phyloP scores from a whole-genome alignment of 37 sponge, comb jelly and placozoan genomes.

The Aphrocallistes beatrix region DNA sequence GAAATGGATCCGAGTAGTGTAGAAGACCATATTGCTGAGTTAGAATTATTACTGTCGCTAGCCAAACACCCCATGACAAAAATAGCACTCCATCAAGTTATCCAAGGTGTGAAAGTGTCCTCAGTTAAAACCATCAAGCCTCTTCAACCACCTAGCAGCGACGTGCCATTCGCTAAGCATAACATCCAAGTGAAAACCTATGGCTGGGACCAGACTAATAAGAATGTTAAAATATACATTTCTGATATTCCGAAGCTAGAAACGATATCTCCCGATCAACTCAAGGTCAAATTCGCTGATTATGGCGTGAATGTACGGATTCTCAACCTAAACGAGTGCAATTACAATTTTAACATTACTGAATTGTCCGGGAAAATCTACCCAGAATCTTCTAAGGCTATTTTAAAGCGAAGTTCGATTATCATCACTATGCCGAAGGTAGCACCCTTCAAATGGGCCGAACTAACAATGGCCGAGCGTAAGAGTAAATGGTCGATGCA shows the following conservation, averaged over 20 bases:
- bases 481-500: slow-evolving; percentile 50
- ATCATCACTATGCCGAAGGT: slow-evolving; percentile 44
- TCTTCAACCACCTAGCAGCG: neutral
- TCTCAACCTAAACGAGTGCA: neutral
- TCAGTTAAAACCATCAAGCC: neutral
- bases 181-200: neutral
- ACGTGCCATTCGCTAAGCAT: neutral
- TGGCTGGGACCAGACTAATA: slow-evolving; percentile 87
- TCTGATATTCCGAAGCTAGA: slow-evolving; percentile 46
- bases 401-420: slow-evolving; percentile 38
- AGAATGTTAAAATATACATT: slow-evolving; percentile 81
- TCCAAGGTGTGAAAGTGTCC: neutral
- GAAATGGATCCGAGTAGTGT: slow-evolving; percentile 6
- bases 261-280: slow-evolving; percentile 37
- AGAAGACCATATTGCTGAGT: neutral
- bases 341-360: neutral
- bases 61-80: neutral
- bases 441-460: slow-evolving; percentile 28
- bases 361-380: neutral
- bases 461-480: slow-evolving; percentile 52
- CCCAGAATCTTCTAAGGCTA: neutral
- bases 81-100: neutral
- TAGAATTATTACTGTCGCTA: neutral
- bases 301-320: slow-evolving; percentile 33
- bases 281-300: slow-evolving; percentile 35